phyloP scores from a whole-genome alignment of 1,140 invertebrate species.

The Anastatus disparis region DNA sequence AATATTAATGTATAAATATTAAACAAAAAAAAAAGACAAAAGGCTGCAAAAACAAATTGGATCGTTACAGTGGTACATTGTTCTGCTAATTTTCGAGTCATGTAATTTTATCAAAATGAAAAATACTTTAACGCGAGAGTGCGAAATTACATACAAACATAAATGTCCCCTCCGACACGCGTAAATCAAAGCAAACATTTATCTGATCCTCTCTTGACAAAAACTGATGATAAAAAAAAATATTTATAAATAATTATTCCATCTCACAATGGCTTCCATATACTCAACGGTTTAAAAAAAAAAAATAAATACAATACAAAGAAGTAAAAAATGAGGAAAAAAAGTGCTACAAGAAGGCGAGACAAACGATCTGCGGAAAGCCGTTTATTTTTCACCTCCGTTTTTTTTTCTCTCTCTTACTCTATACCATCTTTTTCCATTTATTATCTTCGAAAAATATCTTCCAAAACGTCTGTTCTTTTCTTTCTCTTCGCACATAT shows the following conservation, averaged over 20 bases:
- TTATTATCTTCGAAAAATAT: slow-evolving; percentile 31
- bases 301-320: background rate
- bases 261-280: background rate
- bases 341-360: background rate
- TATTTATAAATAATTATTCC: slow-evolving; percentile 28
- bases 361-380: slow-evolving; percentile 23
- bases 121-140: background rate
- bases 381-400: background rate
- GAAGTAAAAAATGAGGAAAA: background rate
- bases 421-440: background rate
- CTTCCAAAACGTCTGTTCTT: background rate
- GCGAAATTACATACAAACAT: background rate
- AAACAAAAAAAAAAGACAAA: background rate
- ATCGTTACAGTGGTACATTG: background rate
- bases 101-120: slow-evolving; percentile 27
- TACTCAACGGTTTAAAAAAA: background rate
- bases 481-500: background rate
- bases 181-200: slow-evolving; percentile 31
- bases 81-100: background rate
- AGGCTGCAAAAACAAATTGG: background rate
- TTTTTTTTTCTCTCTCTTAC: background rate
- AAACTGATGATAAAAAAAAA: background rate
- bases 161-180: slow-evolving; percentile 1
- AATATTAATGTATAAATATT: background rate
- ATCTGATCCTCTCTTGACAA: background rate